A percentile compares a stretch with the other conserved stretches of the same genome.
phyloP scores from a whole-genome alignment of 2,888 invertebrate species.

The Coleophora deauratella region DNA sequence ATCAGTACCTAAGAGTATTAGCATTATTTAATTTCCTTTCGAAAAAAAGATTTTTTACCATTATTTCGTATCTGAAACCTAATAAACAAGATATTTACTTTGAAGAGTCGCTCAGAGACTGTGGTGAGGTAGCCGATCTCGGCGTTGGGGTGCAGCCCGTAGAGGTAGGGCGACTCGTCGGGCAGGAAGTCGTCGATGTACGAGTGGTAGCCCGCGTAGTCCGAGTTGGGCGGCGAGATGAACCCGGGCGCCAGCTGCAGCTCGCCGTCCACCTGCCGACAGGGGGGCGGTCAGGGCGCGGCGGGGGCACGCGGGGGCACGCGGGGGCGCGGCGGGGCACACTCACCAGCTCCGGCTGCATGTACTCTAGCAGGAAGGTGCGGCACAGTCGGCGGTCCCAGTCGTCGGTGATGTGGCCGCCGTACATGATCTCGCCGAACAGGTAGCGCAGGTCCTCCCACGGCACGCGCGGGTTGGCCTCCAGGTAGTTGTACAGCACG shows the following conservation, averaged over 20 bases:
- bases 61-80: no score
- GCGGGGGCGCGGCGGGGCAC: neutral
- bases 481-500: constrained; percentile 92
- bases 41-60: no score
- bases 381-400: constrained; percentile 93
- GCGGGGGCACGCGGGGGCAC: no score
- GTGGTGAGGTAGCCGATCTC: constrained; percentile 95
- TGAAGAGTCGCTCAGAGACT: constrained; percentile 88
- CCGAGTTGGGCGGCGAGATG: constrained; percentile 89
- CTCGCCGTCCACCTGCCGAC: constrained; percentile 85
- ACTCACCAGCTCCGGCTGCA: constrained; percentile 85
- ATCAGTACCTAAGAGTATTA: no score
- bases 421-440: constrained; percentile 98
- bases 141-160: constrained; percentile 95
- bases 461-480: constrained; percentile 89
- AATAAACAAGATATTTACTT: no score
- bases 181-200: constrained; percentile 92
- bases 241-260: constrained; percentile 87
- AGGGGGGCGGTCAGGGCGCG: no score
- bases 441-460: constrained; percentile 96
- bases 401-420: constrained; percentile 97
- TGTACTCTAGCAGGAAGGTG: constrained; percentile 89
- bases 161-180: constrained; percentile 90
- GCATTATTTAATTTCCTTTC: no score
- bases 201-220: constrained; percentile 88